Conservation (phyloP, 2,888 invertebrate species). For the Oithona nana region DNA sequence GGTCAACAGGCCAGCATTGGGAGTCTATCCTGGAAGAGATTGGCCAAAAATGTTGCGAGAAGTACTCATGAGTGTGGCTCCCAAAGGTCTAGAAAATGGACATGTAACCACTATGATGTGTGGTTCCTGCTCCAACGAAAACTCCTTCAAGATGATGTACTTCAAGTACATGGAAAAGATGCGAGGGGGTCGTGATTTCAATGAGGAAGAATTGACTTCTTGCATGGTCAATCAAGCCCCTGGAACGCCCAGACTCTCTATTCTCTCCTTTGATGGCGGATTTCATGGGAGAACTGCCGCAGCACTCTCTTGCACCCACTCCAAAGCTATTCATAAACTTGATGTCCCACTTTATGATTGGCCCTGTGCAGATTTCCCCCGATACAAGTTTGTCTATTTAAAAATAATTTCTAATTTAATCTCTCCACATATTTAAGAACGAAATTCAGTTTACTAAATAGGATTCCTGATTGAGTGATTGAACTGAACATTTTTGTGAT, state of each 20-base stretch:
- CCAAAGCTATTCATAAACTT: slow-evolving; percentile 85
- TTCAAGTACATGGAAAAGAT: slow-evolving; percentile 17
- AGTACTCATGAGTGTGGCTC: slow-evolving; percentile 6
- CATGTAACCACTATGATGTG: slow-evolving; percentile 76
- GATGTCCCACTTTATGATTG: slow-evolving; percentile 87
- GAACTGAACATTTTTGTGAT: too few relatives aligned
- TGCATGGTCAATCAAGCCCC: slow-evolving; percentile 69
- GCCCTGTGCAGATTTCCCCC: slow-evolving; percentile 73
- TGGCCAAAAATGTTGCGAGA: slow-evolving; percentile 26
- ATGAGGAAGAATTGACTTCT: slow-evolving; percentile 52
- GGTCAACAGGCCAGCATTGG: slow-evolving; percentile 81
- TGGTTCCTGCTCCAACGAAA: slow-evolving; percentile 91
- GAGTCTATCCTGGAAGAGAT: slow-evolving; percentile 72
- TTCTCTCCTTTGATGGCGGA: slow-evolving; percentile 61
- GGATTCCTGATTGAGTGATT: too few relatives aligned
- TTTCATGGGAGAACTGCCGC: slow-evolving; percentile 93
- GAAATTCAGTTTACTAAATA: too few relatives aligned
- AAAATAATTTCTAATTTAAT: not conserved
- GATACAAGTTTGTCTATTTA: slow-evolving; percentile 44
- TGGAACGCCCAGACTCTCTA: slow-evolving; percentile 60
- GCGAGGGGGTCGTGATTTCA: slow-evolving; percentile 31
- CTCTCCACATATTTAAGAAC: not conserved
- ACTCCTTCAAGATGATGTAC: slow-evolving; percentile 82
- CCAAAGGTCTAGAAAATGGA: slow-evolving; percentile 6
- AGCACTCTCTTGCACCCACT: slow-evolving; percentile 66